phyloP scores from a whole-genome alignment of 2,888 invertebrate genomes.

The Ligdia adustata region DNA sequence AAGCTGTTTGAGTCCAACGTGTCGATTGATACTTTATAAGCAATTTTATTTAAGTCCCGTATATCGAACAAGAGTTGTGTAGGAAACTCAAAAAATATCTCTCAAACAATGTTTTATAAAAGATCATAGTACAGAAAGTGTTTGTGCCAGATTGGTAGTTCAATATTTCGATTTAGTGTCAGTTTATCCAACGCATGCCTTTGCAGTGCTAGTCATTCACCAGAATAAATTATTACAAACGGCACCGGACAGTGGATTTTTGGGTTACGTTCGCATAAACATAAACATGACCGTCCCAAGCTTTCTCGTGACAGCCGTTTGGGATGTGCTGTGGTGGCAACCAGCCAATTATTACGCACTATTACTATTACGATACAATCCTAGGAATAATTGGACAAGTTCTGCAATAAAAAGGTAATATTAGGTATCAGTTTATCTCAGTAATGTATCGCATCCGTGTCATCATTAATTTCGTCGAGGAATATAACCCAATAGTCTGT shows the following conservation, averaged over 20 bases:
- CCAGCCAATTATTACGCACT: slow-evolving; percentile 43
- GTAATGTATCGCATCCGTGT: slow-evolving; percentile 22
- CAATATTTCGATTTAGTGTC: not conserved
- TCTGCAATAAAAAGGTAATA: slow-evolving; percentile 19
- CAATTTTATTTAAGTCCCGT: too few relatives aligned
- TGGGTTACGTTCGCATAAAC: slow-evolving; percentile 64
- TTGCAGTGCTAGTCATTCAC: slow-evolving; percentile 7
- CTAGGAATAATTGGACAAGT: slow-evolving; percentile 26
- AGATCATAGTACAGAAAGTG: too few relatives aligned
- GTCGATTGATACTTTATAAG: too few relatives aligned
- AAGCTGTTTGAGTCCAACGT: not conserved
- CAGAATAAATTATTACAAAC: slow-evolving; percentile 14
- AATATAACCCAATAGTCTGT: slow-evolving; percentile 27
- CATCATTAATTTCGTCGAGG: slow-evolving; percentile 25
- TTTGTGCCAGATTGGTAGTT: too few relatives aligned
- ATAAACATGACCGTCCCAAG: slow-evolving; percentile 56
- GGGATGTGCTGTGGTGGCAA: slow-evolving; percentile 43
- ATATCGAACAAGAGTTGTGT: too few relatives aligned
- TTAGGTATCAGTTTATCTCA: not conserved
- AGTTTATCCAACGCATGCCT: slow-evolving; percentile 11
- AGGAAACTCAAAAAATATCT: too few relatives aligned
- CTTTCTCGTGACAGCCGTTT: slow-evolving; percentile 59
- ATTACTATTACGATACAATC: slow-evolving; percentile 33
- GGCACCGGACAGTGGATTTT: slow-evolving; percentile 38
- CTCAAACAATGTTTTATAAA: too few relatives aligned